Evolutionary conservation across 1,140 invertebrate species (phyloP).

Genomic region (Coelopa frigida): DNA sequence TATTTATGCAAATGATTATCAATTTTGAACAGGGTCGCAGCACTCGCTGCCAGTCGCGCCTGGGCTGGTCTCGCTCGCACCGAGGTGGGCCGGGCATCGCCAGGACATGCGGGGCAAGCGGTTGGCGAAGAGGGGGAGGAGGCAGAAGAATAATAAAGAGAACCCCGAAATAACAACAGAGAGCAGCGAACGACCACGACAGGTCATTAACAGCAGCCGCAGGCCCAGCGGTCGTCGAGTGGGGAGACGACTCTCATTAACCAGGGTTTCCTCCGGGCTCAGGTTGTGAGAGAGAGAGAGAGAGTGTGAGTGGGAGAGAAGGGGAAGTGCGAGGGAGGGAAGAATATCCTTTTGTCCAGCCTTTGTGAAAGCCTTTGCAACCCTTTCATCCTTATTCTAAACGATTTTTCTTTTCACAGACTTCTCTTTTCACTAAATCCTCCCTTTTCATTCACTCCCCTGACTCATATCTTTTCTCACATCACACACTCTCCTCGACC

Average conservation of each 20-base stretch:
- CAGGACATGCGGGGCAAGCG: too few relatives aligned
- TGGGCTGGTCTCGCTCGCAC: too few relatives aligned
- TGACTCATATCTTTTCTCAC: too few relatives aligned
- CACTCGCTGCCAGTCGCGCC: too few relatives aligned
- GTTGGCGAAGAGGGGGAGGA: not conserved
- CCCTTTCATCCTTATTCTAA: not conserved
- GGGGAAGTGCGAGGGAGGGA: too few relatives aligned
- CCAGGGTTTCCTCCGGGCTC: not conserved
- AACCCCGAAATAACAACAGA: not conserved
- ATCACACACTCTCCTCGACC: too few relatives aligned
- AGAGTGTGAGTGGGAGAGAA: too few relatives aligned
- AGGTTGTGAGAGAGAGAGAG: not conserved
- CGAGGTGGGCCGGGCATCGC: too few relatives aligned
- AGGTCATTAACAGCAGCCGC: not conserved
- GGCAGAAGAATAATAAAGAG: not conserved
- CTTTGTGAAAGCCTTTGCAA: not conserved
- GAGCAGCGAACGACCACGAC: not conserved
- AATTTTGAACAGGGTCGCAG: conserved; percentile 18
- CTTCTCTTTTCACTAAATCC: not conserved
- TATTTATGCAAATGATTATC: conserved; percentile 21
- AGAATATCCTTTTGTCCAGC: not conserved
- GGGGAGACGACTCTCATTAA: not conserved
- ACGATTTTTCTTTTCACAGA: not conserved
- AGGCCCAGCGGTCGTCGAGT: not conserved
- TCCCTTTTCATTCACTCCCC: too few relatives aligned